A percentile compares a stretch with the other conserved stretches of the same genome.
Evolutionary conservation across 2,888 invertebrate genomes (phyloP).

Genomic region (Autographa pulchrina): DNA sequence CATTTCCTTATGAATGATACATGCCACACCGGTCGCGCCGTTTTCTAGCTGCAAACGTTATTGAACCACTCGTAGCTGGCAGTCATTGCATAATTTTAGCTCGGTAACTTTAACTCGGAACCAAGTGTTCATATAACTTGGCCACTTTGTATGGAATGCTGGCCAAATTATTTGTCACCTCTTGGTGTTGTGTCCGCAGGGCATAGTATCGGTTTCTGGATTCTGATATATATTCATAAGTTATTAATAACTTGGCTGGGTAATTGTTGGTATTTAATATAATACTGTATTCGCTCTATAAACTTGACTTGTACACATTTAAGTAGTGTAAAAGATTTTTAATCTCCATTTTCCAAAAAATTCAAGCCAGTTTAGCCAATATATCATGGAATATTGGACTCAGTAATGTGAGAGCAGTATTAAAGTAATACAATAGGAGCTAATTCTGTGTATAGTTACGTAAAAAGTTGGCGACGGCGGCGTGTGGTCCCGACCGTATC

Average conservation of each 20-base stretch:
- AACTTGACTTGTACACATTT: too few relatives aligned
- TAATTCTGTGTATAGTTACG: slow-evolving; percentile 75
- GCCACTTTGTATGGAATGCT: slow-evolving; percentile 53
- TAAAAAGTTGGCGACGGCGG: slow-evolving; percentile 83
- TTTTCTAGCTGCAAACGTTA: slow-evolving; percentile 63
- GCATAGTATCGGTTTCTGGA: slow-evolving; percentile 20
- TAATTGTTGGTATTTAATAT: background rate
- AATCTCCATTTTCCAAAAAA: background rate
- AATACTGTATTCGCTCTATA: too few relatives aligned
- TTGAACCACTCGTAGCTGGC: slow-evolving; percentile 66
- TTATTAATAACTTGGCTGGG: slow-evolving; percentile 21
- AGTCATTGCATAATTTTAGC: slow-evolving; percentile 72
- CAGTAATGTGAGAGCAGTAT: slow-evolving; percentile 57
- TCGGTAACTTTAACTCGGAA: slow-evolving; percentile 59
- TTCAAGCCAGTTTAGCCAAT: slow-evolving; percentile 24
- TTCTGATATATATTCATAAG: slow-evolving; percentile 21
- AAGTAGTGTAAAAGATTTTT: background rate
- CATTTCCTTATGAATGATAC: slow-evolving; percentile 88
- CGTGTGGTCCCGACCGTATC: slow-evolving; percentile 84
- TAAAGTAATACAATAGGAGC: slow-evolving; percentile 73
- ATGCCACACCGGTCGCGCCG: slow-evolving; percentile 74
- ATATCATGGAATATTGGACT: slow-evolving; percentile 40
- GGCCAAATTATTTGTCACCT: slow-evolving; percentile 56
- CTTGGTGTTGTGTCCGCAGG: slow-evolving; percentile 34
- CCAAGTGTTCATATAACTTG: slow-evolving; percentile 57